A percentile compares a stretch with the other conserved stretches of the same genome.
Conservation (phyloP, 2,113 vertebrate species). For the Rhinoptilus africanus region DNA sequence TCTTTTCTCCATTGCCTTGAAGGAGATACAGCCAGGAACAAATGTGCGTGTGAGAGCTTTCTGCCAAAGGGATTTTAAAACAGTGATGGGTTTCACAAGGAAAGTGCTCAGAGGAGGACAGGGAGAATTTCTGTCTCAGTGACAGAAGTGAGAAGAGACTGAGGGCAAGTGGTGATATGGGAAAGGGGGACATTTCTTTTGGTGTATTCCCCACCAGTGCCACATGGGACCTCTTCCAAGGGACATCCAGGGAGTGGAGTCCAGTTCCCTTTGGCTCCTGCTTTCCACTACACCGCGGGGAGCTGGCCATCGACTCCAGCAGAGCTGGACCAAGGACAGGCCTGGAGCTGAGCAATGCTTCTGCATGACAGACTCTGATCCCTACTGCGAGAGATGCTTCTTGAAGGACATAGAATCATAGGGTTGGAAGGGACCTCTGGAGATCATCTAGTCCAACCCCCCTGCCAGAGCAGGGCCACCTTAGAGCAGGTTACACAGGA, state of each 20-base stretch:
- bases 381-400: neutral
- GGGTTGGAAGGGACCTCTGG: no score
- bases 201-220: neutral
- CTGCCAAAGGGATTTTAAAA: neutral
- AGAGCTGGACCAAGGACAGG: neutral
- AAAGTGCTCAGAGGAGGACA: neutral
- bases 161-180: neutral
- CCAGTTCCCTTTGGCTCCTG: neutral
- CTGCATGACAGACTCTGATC: neutral
- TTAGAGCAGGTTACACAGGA: no score
- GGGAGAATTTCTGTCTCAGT: neutral
- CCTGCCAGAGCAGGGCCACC: no score
- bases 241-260: neutral
- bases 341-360: neutral
- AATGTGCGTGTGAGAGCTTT: neutral
- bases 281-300: neutral
- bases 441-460: no score
- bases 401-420: no score
- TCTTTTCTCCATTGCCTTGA: neutral
- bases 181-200: neutral
- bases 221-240: neutral
- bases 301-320: neutral
- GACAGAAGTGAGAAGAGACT: neutral
- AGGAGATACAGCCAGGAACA: neutral
- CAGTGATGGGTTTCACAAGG: neutral